phyloP scores from a whole-genome alignment of 2,797 vertebrate species.

The Sebastes taczanowskii region DNA sequence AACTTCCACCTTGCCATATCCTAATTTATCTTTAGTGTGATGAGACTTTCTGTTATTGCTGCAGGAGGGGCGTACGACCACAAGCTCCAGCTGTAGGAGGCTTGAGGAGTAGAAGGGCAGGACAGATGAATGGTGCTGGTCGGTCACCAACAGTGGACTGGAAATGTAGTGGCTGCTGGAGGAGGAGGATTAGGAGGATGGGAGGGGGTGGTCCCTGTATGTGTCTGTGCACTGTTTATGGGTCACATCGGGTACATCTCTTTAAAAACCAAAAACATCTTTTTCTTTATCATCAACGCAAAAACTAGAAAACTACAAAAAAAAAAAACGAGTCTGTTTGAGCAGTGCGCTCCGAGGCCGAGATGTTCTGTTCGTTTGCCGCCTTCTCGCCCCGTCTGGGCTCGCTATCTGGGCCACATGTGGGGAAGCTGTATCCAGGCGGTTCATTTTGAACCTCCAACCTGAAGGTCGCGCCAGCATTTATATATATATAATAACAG shows the following conservation, averaged over 20 bases:
- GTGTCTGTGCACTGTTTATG: constrained; percentile 78
- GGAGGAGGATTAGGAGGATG: not conserved
- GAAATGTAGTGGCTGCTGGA: constrained; percentile 38
- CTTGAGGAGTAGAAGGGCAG: constrained; percentile 47
- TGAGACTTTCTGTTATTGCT: constrained; percentile 36
- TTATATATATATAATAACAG: constrained; percentile 21
- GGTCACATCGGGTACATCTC: constrained; percentile 81
- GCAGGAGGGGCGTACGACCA: constrained; percentile 29
- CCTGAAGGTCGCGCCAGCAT: constrained; percentile 38
- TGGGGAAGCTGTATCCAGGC: constrained; percentile 61
- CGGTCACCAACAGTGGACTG: constrained; percentile 39
- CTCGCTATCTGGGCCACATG: constrained; percentile 22
- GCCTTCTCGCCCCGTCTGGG: constrained; percentile 48
- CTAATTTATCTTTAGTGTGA: constrained; percentile 33
- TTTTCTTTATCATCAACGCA: constrained; percentile 70
- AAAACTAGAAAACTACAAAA: constrained; percentile 61
- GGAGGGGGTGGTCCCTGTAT: constrained; percentile 50
- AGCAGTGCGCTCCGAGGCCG: constrained; percentile 71
- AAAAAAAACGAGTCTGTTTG: constrained; percentile 50
- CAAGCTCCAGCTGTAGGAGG: constrained; percentile 40
- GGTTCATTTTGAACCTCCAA: constrained; percentile 48
- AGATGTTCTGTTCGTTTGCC: constrained; percentile 65
- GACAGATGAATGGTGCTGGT: constrained; percentile 60
- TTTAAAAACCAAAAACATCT: constrained; percentile 79
- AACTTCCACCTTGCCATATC: constrained; percentile 60